Evolutionary conservation across 2,113 vertebrate genomes (phyloP).

Genomic region (Phalacrocorax pelagicus): DNA sequence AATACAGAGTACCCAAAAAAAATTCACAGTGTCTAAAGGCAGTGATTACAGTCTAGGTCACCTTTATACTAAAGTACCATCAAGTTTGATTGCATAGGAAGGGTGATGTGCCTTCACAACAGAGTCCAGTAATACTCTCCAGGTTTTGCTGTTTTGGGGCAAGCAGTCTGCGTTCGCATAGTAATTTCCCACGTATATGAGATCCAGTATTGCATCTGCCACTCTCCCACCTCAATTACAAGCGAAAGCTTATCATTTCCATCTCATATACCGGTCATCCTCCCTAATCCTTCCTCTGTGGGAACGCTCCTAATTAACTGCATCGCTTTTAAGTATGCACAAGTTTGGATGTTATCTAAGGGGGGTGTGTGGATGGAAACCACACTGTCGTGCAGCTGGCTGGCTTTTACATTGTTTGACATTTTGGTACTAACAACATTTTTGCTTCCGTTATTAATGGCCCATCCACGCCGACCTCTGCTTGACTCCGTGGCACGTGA

Average conservation of each 20-base stretch:
- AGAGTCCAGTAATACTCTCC: conserved; percentile 56
- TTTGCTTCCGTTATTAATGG: conserved; percentile 11
- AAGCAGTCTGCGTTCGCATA: background rate
- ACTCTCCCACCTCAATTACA: background rate
- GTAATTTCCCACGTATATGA: background rate
- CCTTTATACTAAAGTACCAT: conserved; percentile 85
- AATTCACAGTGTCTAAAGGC: conserved; percentile 98
- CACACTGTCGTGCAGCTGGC: background rate
- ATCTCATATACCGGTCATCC: background rate
- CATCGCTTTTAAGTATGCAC: background rate
- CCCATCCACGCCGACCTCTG: background rate
- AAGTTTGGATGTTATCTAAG: background rate
- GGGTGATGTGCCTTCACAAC: conserved; percentile 75
- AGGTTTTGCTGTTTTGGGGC: conserved; percentile 50
- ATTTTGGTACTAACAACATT: background rate
- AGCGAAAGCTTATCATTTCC: background rate
- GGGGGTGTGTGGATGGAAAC: background rate
- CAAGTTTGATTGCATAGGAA: conserved; percentile 92
- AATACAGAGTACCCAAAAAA: conserved; percentile 88
- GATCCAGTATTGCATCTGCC: background rate
- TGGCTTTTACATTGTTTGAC: background rate
- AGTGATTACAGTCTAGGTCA: conserved; percentile 91
- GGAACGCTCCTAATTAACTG: background rate
- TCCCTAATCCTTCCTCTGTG: background rate
- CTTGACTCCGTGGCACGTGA: background rate